A percentile compares a stretch with the other conserved stretches of the same genome.
phyloP scores from a whole-genome alignment of 2,797 vertebrate species.

The Epinephelus coioides region DNA sequence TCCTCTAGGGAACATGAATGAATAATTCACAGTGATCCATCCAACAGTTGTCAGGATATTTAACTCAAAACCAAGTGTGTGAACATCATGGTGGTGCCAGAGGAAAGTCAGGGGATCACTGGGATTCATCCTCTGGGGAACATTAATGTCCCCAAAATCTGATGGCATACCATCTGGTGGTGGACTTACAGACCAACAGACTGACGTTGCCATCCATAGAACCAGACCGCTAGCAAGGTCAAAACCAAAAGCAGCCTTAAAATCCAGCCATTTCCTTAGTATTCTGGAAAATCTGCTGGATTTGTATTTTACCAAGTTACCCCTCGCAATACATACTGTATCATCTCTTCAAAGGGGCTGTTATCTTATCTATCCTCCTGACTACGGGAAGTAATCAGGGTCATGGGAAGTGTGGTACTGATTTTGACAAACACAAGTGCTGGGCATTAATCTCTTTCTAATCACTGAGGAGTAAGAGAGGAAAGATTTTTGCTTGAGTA shows the following conservation, averaged over 20 bases:
- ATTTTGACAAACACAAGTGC: slow-evolving; percentile 21
- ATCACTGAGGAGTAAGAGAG: slow-evolving; percentile 6
- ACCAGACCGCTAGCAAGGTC: neutral
- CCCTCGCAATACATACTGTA: neutral
- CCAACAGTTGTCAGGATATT: neutral
- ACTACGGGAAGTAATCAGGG: slow-evolving; percentile 30
- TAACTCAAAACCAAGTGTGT: neutral
- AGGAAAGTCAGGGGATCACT: neutral
- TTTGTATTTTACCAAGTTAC: neutral
- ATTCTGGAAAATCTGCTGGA: neutral
- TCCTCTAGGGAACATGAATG: neutral
- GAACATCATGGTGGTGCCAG: neutral
- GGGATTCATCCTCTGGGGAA: neutral
- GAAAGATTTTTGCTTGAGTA: neutral
- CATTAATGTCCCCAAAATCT: too few relatives aligned
- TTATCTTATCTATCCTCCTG: slow-evolving; percentile 34
- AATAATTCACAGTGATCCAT: neutral
- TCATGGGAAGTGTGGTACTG: slow-evolving; percentile 37
- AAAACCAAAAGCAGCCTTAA: neutral
- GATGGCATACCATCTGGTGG: too few relatives aligned
- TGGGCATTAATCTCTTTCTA: slow-evolving; percentile 23
- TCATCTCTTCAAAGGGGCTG: neutral
- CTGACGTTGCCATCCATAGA: neutral
- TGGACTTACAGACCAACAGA: neutral
- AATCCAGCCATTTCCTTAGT: neutral